Percentiles rank a stretch among this genome's conserved stretches.
These are phyloP conservation scores for Anthrax anthrax DNA, from an alignment of 2,888 invertebrate species.

Conservation along the genomic window DNA sequence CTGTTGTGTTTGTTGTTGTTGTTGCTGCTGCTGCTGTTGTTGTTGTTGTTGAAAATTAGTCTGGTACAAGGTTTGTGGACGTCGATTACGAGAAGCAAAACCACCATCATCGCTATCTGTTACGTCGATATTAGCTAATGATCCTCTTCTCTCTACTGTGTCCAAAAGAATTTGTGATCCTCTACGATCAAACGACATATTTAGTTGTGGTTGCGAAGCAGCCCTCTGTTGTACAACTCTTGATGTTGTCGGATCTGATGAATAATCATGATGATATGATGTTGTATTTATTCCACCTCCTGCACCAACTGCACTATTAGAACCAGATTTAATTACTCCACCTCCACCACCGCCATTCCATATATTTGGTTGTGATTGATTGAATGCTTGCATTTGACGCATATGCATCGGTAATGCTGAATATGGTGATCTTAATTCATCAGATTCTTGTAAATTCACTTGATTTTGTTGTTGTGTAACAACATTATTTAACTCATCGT, in stretches of 20 bases:
- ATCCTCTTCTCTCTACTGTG: slow-evolving; percentile 36
- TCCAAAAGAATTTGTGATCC: slow-evolving; percentile 11
- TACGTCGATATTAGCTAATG: slow-evolving; percentile 43
- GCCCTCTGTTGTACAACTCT: slow-evolving; percentile 29
- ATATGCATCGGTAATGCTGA: slow-evolving; percentile 36
- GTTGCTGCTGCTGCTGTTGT: slow-evolving; percentile 2
- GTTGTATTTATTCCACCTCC: not conserved
- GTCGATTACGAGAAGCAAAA: slow-evolving; percentile 26
- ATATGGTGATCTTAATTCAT: slow-evolving; percentile 32
- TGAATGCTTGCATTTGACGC: slow-evolving; percentile 15
- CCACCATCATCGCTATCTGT: slow-evolving; percentile 48
- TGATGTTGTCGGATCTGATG: not conserved
- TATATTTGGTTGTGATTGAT: slow-evolving; percentile 15
- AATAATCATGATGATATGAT: not conserved
- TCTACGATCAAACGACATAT: slow-evolving; percentile 13
- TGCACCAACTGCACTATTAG: not conserved
- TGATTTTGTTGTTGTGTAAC: slow-evolving; percentile 15
- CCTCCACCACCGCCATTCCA: slow-evolving; percentile 12
- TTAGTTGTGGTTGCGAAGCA: slow-evolving; percentile 51
- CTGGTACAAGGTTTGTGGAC: slow-evolving; percentile 14
- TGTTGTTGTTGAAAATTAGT: slow-evolving; percentile 7
- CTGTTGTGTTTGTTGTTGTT: not conserved
- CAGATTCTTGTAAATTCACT: slow-evolving; percentile 16
- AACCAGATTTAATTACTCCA: not conserved
- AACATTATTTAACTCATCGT: slow-evolving; percentile 31